A percentile compares a stretch with the other conserved stretches of the same genome.
These are phyloP conservation scores for Numenius arquata DNA, from an alignment of 2,113 vertebrate genomes.

Conservation along the genomic window DNA sequence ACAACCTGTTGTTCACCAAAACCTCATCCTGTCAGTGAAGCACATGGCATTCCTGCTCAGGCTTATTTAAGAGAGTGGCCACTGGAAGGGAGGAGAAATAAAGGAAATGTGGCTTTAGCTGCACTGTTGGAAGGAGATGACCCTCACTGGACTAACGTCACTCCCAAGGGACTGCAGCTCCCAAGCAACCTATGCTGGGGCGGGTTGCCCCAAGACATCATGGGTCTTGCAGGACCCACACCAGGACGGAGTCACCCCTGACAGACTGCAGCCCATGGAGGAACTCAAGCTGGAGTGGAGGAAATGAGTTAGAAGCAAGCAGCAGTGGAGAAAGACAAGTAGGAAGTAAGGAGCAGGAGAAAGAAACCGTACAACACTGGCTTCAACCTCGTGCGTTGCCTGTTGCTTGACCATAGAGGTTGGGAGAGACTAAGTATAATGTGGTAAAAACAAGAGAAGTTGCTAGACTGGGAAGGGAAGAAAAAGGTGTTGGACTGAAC, in stretches of 20 bases:
- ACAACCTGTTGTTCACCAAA: background rate
- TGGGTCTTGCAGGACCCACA: background rate
- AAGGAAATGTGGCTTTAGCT: background rate
- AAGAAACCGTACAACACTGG: background rate
- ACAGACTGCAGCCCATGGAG: background rate
- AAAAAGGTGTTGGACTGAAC: background rate
- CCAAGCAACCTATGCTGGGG: background rate
- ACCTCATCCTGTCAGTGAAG: background rate
- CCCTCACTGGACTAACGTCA: fast-evolving
- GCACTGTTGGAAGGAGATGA: background rate
- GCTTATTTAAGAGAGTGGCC: background rate
- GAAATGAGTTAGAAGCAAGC: background rate
- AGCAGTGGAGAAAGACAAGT: background rate
- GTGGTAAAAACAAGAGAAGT: background rate
- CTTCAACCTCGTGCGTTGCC: background rate
- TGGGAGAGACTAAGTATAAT: background rate
- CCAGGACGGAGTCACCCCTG: background rate
- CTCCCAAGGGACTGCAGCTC: background rate
- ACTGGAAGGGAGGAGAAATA: background rate
- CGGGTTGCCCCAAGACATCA: background rate
- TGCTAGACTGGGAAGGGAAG: background rate
- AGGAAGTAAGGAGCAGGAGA: background rate
- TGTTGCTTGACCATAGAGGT: background rate
- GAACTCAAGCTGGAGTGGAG: background rate
- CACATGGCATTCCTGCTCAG: background rate